Base-by-base conservation (phyloP, 1,140 invertebrate species). In the Melipona quadrifasciata region DNA sequence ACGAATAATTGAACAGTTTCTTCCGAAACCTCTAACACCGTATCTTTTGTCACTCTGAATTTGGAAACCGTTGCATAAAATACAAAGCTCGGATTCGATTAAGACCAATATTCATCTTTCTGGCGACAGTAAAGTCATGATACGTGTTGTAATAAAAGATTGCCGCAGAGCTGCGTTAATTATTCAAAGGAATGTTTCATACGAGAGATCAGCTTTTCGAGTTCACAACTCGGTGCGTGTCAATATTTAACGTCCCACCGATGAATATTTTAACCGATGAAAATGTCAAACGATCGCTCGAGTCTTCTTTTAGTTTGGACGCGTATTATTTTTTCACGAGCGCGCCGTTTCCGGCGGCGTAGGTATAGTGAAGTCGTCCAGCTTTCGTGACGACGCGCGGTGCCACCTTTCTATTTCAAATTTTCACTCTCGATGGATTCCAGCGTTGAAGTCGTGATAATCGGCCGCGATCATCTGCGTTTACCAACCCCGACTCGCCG, bases 361-460 rank as follows among this genome's bases (percentile, higher is more conserved):
- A 21, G n/a, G 39, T 31, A 27, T 51, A 73, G 73, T 57, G 57
- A 73, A 64, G 57, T 47, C 39, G 51, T 61, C n/a, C 1, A 47
- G n/a, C 55, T 61, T 71, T 83, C 81, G 74, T 77, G 81, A 83
- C 81, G 14, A 39, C 57, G 11, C 0, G 58, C 24, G 24, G 24
- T 39, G 47, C 67, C 1, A 16, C 75, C 27, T 53, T 71, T 64
- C 70, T 84, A 78, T 72, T 84, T 61, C 67, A 79, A 84, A 64
- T 84, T 79, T 84, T 84, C 57, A 84, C 75, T 57, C 67, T 61
- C 55, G 55, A 78, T 84, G 82, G 47, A 84, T 79, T 72, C 67
- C 58, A 78, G 27, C 74, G 39, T 77, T 83, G 61, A 61, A 71
- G 11, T 65, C n/a, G 21, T 71, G 81, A 83, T 83, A 78, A 83